Percentiles rank a stretch among this genome's conserved stretches.
These are phyloP conservation scores for Microtus ochrogaster DNA, from an alignment of 2,113 vertebrate genomes.

Conservation along the genomic window DNA sequence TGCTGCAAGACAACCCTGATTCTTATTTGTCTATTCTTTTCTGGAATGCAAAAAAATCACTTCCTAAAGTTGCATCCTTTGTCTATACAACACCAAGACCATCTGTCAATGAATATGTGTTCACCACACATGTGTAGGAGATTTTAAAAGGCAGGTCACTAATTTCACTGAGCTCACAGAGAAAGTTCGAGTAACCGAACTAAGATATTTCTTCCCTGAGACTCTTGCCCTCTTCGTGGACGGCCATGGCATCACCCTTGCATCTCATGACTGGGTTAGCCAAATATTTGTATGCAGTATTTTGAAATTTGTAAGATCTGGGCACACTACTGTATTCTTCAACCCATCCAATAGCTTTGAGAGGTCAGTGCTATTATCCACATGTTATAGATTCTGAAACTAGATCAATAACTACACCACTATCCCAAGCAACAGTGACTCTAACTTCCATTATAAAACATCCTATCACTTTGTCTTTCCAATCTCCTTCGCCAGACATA, in stretches of 20 bases:
- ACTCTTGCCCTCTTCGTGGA: neutral
- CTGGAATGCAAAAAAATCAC: neutral
- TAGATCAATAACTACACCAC: neutral
- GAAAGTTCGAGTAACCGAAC: neutral
- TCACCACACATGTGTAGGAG: neutral
- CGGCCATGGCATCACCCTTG: neutral
- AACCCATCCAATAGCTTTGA: neutral
- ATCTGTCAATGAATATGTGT: neutral
- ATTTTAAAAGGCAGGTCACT: neutral
- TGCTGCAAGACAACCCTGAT: neutral
- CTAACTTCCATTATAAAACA: constrained; percentile 4
- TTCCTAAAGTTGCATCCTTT: neutral
- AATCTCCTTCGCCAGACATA: neutral
- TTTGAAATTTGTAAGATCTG: neutral
- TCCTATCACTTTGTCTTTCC: neutral
- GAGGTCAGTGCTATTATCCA: neutral
- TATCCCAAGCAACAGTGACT: neutral
- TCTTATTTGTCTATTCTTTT: neutral
- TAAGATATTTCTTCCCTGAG: neutral
- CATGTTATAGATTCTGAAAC: neutral
- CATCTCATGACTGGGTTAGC: neutral
- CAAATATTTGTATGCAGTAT: neutral
- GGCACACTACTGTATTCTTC: neutral
- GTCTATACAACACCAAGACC: neutral
- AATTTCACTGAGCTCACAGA: neutral